A percentile compares a stretch with the other conserved stretches of the same genome.
Evolutionary conservation across 2,797 vertebrate genomes (phyloP).

Genomic region (Acanthopagrus latus): DNA sequence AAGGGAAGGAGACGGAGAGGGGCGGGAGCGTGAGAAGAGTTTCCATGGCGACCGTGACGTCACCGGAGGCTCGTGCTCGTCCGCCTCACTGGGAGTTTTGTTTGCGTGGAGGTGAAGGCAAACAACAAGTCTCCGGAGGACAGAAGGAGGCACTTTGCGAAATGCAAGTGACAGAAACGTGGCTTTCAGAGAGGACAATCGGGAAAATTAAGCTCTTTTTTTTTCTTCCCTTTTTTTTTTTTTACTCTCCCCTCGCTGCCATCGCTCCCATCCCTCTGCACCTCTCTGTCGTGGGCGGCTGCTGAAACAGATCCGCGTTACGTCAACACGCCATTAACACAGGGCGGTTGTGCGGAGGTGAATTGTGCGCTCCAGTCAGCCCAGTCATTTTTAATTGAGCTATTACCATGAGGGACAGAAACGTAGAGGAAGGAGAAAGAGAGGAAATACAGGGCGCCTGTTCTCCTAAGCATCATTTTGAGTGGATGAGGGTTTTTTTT

Average conservation of each 20-base stretch:
- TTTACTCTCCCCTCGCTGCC: background rate
- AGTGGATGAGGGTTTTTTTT: constrained; percentile 1
- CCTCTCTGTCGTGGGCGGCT: constrained; percentile 56
- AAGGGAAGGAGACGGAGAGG: constrained; percentile 42
- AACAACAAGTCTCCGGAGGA: constrained; percentile 53
- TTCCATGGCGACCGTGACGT: constrained; percentile 84
- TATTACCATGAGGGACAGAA: constrained; percentile 33
- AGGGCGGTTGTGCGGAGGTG: constrained; percentile 48
- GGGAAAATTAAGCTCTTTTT: constrained; percentile 16
- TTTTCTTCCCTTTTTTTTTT: background rate
- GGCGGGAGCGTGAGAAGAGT: constrained; percentile 76
- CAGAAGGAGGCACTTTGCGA: constrained; percentile 50
- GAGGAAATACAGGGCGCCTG: background rate
- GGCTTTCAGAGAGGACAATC: constrained; percentile 40
- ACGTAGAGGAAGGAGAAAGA: constrained; percentile 19
- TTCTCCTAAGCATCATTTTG: background rate
- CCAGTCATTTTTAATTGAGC: constrained; percentile 58
- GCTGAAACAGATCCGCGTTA: constrained; percentile 56
- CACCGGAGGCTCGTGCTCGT: constrained; percentile 66
- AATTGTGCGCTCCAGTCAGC: constrained; percentile 55
- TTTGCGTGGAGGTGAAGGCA: constrained; percentile 70
- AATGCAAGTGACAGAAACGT: constrained; percentile 43
- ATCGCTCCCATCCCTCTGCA: background rate
- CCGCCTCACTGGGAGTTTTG: constrained; percentile 72
- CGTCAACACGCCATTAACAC: constrained; percentile 51